phyloP scores from a whole-genome alignment of 2,797 vertebrate species.

The Miichthys miiuy region DNA sequence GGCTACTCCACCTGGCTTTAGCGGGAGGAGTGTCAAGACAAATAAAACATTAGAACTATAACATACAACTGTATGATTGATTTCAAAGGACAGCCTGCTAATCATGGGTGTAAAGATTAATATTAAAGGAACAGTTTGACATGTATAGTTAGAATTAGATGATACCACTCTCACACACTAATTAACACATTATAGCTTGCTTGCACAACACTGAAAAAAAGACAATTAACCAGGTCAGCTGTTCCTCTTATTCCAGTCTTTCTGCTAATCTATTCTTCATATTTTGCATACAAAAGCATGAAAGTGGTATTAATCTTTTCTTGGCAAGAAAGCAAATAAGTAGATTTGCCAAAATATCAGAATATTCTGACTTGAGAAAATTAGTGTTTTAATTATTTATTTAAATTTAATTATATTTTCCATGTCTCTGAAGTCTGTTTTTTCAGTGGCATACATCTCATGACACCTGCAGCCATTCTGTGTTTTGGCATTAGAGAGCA shows the following conservation, averaged over 20 bases:
- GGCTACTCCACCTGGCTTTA: constrained; percentile 81
- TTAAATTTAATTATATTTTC: background rate
- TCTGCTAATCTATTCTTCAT: background rate
- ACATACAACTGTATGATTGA: background rate
- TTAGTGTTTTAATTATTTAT: background rate
- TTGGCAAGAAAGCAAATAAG: background rate
- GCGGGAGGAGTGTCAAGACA: background rate
- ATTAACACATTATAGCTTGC: background rate
- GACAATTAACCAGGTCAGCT: background rate
- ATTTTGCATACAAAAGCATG: background rate
- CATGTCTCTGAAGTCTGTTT: constrained; percentile 1
- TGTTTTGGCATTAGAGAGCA: constrained; percentile 49
- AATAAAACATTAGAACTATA: background rate
- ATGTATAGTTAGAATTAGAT: background rate
- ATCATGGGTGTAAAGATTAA: background rate
- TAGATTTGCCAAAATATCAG: background rate
- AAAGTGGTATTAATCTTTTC: background rate
- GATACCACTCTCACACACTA: background rate
- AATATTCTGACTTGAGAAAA: background rate
- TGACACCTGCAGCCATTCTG: constrained; percentile 28
- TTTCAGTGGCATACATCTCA: background rate
- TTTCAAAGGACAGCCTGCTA: background rate
- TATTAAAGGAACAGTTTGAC: background rate
- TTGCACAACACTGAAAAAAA: background rate
- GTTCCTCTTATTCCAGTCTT: background rate